A percentile compares a stretch with the other conserved stretches of the same genome.
Evolutionary conservation across 2,113 vertebrate species (phyloP).

Genomic region (Struthio camelus): DNA sequence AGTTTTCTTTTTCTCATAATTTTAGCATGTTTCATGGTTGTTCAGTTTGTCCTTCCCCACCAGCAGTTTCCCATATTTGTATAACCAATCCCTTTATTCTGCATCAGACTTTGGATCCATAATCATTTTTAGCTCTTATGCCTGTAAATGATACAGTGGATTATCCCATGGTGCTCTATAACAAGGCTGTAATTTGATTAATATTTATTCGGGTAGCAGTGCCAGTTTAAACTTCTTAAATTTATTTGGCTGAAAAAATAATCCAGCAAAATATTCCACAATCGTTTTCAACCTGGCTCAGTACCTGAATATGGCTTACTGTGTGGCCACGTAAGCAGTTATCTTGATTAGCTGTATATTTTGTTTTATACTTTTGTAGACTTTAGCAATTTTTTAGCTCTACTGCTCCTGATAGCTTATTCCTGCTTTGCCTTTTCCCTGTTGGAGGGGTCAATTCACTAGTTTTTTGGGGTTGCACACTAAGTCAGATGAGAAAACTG

Average conservation of each 20-base stretch:
- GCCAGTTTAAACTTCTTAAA: not conserved
- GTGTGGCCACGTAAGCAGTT: not conserved
- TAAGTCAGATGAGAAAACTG: not conserved
- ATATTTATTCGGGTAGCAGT: not conserved
- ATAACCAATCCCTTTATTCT: not conserved
- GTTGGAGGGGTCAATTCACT: not conserved
- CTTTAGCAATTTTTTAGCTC: not conserved
- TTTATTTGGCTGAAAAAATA: not conserved
- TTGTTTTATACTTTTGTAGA: not conserved
- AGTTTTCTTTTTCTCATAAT: not conserved
- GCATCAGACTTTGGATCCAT: not conserved
- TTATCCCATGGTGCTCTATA: not conserved
- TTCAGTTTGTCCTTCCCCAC: not conserved
- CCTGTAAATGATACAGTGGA: not conserved
- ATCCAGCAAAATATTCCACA: not conserved
- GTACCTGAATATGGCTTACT: not conserved
- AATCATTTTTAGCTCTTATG: not conserved
- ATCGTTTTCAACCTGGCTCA: not conserved
- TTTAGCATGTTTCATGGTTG: not conserved
- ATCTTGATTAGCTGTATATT: not conserved
- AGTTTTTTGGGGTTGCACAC: not conserved
- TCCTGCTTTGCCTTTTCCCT: not conserved
- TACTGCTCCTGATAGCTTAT: not conserved
- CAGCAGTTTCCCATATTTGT: not conserved
- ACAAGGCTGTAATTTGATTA: not conserved